Conservation (phyloP, 2,888 invertebrate species). For the Platycheirus albimanus region DNA sequence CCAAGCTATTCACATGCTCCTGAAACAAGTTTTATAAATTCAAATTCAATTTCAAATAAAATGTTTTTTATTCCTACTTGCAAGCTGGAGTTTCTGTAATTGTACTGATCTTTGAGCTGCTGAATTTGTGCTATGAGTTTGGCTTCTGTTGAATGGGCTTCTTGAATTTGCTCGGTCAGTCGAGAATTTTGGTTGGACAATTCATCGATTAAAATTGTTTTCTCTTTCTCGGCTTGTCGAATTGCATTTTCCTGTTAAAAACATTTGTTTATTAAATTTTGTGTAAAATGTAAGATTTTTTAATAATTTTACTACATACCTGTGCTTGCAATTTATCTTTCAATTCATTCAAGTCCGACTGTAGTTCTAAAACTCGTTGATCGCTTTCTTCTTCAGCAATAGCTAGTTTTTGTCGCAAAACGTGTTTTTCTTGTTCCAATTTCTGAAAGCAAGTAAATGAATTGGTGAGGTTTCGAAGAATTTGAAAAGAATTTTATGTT, state of each 20-base stretch:
- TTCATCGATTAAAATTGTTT: conserved; percentile 90
- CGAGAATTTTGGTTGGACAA: conserved; percentile 94
- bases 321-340: conserved; percentile 89
- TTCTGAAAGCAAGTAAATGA: conserved; percentile 85
- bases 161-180: conserved; percentile 92
- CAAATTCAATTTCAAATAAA: background rate
- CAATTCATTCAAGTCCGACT: conserved; percentile 92
- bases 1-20: conserved; percentile 95
- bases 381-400: conserved; percentile 95
- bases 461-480: too few species aligned
- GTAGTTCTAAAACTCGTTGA: conserved; percentile 92
- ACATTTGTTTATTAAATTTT: conserved; percentile 16
- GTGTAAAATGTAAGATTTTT: too few species aligned
- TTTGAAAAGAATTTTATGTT: conserved; percentile 69
- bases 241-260: conserved; percentile 80
- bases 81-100: conserved; percentile 90
- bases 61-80: conserved; percentile 82
- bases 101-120: conserved; percentile 92
- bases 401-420: conserved; percentile 92
- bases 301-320: too few species aligned
- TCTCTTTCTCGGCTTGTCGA: conserved; percentile 88
- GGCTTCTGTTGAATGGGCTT: conserved; percentile 91
- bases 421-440: conserved; percentile 96
- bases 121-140: conserved; percentile 91
- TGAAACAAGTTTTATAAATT: conserved; percentile 78